Percentiles rank a stretch among this genome's conserved stretches.
These are phyloP conservation scores for Apotomis turbidana DNA, from an alignment of 2,888 invertebrate genomes.

Conservation along the genomic window DNA sequence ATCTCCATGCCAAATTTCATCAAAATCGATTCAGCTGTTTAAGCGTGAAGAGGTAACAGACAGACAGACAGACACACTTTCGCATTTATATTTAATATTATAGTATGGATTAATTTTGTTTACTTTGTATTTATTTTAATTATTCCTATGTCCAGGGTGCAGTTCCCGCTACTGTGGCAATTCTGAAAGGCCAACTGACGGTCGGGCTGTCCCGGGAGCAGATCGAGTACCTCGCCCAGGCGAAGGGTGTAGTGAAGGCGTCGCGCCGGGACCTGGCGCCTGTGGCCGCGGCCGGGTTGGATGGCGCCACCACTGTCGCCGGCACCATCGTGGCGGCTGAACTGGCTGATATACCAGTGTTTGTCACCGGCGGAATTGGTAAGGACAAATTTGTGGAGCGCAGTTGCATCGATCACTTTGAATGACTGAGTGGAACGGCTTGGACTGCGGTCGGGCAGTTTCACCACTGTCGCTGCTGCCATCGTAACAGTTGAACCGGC, in stretches of 20 bases:
- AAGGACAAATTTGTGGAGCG: constrained; percentile 1
- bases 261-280: constrained; percentile 94
- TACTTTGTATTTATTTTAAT: no score
- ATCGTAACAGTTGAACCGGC: no score
- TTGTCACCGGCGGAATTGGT: constrained; percentile 95
- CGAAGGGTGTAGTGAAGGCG: constrained; percentile 88
- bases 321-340: constrained; percentile 95
- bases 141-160: constrained; percentile 84
- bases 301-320: constrained; percentile 98
- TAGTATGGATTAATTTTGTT: no score
- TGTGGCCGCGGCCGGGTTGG: constrained; percentile 86
- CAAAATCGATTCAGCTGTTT: no score
- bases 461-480: no score
- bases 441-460: no score
- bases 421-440: no score
- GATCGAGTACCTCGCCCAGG: constrained; percentile 86
- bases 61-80: no score
- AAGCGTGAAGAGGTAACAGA: no score
- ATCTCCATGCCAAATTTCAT: no score
- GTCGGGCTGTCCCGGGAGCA: constrained; percentile 89
- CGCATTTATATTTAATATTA: no score
- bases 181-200: constrained; percentile 91
- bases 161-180: constrained; percentile 96
- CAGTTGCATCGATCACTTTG: no score
- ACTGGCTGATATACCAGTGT: constrained; percentile 92